A percentile compares a stretch with the other conserved stretches of the same genome.
Evolutionary conservation across 2,113 vertebrate species (phyloP).

Genomic region (Regulus satrapa): DNA sequence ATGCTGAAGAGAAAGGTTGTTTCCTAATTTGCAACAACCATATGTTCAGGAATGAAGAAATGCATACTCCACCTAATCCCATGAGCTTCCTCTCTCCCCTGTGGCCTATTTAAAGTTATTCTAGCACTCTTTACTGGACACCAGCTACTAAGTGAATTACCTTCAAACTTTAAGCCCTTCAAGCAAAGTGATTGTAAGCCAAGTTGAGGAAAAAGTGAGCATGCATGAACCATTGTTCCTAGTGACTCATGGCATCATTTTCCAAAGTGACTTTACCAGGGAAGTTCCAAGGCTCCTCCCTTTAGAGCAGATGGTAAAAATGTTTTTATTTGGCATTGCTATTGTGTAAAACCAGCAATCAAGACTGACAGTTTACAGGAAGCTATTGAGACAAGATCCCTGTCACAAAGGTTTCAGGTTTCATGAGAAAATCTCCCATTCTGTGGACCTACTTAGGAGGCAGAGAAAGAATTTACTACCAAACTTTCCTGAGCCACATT

Average conservation of each 20-base stretch:
- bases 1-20: neutral
- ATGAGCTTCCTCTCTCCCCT: neutral
- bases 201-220: neutral
- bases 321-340: neutral
- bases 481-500: neutral
- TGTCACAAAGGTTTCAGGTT: neutral
- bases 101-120: neutral
- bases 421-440: neutral
- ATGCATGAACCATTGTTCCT: neutral
- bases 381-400: neutral
- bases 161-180: neutral
- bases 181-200: neutral
- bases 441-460: neutral
- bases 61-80: neutral
- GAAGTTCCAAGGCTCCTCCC: neutral
- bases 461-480: neutral
- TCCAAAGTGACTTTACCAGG: neutral
- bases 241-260: constrained; percentile 8
- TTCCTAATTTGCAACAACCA: neutral
- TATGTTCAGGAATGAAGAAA: neutral
- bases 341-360: neutral
- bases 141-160: neutral
- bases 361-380: neutral
- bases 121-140: neutral
- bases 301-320: neutral